Conservation (phyloP, 2,888 invertebrate species). For the Perithous albicinctus region DNA sequence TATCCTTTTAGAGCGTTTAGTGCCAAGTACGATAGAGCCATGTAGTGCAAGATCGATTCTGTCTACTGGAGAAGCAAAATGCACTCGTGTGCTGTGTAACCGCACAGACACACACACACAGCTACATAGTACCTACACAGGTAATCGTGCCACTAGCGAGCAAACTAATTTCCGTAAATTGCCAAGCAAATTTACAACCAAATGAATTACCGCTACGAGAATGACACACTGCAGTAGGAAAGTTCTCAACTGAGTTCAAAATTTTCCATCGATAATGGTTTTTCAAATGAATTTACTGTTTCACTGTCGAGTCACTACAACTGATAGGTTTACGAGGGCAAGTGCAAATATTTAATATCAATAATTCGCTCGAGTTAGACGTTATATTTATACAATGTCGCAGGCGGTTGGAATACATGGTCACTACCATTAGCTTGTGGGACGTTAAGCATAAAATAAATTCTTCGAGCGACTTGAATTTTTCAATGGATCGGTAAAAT, state of each 20-base stretch:
- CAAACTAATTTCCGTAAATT: constrained; percentile 64
- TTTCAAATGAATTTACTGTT: constrained; percentile 24
- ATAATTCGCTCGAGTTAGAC: constrained; percentile 38
- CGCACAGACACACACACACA: too few species aligned
- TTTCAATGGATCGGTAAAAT: constrained; percentile 44
- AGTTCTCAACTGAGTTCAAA: constrained; percentile 20
- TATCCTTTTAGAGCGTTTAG: not conserved
- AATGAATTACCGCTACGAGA: constrained; percentile 42
- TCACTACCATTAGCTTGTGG: not conserved
- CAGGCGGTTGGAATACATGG: not conserved
- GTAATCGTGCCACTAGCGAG: constrained; percentile 28
- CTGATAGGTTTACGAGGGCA: constrained; percentile 16
- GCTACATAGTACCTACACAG: constrained; percentile 7
- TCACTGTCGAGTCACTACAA: constrained; percentile 9
- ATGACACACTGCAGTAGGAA: constrained; percentile 13
- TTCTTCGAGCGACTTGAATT: constrained; percentile 29
- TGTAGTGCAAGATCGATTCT: constrained; percentile 1
- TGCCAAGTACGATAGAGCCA: not conserved
- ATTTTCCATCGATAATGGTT: constrained; percentile 37
- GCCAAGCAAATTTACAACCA: constrained; percentile 49
- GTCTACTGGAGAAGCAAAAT: not conserved
- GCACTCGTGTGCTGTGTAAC: not conserved
- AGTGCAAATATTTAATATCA: constrained; percentile 54
- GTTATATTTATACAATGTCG: constrained; percentile 27
- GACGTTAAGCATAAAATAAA: constrained; percentile 1